phyloP scores from a whole-genome alignment of 1,140 invertebrate genomes.

The Heliconius hermathena region DNA sequence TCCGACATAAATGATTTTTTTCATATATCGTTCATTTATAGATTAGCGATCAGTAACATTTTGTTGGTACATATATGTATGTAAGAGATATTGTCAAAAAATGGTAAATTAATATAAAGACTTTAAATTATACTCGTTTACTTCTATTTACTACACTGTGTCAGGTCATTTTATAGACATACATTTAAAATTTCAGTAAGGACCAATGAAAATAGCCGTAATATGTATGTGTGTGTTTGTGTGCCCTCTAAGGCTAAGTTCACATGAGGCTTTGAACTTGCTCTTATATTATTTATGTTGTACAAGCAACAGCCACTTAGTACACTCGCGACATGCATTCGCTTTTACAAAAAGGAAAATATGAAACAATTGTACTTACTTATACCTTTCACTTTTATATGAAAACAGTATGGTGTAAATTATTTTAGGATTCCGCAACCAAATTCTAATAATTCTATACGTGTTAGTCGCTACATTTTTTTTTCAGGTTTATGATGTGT shows the following conservation, averaged over 20 bases:
- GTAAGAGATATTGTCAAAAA: neutral
- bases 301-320: slow-evolving; percentile 2
- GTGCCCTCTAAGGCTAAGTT: neutral
- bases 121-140: no score
- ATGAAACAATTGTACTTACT: neutral
- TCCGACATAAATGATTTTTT: no score
- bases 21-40: no score
- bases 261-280: neutral
- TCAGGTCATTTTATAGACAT: neutral
- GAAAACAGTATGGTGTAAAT: neutral
- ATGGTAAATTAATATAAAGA: neutral
- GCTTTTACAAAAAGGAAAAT: neutral
- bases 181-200: neutral
- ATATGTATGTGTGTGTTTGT: no score
- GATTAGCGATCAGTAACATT: no score
- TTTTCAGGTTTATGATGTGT: no score
- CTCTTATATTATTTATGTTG: neutral
- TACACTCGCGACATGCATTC: neutral
- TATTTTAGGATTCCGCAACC: neutral
- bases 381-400: slow-evolving; percentile 1
- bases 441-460: neutral
- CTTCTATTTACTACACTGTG: neutral
- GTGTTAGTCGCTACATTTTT: no score
- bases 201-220: neutral
- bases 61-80: no score